Conservation (phyloP, 2,113 vertebrate genomes). For the Oryzias melastigma region DNA sequence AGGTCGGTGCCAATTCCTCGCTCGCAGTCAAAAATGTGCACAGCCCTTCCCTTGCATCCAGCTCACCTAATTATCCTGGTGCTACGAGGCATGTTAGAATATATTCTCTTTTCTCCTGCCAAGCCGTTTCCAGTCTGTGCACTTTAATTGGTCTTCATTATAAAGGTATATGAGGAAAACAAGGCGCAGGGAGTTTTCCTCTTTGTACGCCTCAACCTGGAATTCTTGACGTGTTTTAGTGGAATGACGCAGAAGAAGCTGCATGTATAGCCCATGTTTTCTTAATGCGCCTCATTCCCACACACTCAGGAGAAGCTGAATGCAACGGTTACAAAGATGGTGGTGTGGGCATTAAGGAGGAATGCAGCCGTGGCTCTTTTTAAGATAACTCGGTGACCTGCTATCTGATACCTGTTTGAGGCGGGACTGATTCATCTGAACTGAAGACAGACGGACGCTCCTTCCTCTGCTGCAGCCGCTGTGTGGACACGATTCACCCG, state of each 20-base stretch:
- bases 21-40: slow-evolving; percentile 48
- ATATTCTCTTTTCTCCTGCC: slow-evolving; percentile 50
- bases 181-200: slow-evolving; percentile 34
- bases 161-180: slow-evolving; percentile 47
- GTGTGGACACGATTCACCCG: not conserved
- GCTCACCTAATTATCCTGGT: slow-evolving; percentile 75
- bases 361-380: slow-evolving; percentile 3
- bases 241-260: slow-evolving; percentile 26
- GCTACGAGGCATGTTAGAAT: slow-evolving; percentile 71
- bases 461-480: not conserved
- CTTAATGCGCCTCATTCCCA: not conserved
- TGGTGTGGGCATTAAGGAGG: not conserved
- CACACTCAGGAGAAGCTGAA: not conserved
- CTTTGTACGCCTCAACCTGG: slow-evolving; percentile 21
- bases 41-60: slow-evolving; percentile 51
- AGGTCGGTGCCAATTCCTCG: slow-evolving; percentile 60
- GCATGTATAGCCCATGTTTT: slow-evolving; percentile 12
- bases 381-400: not conserved
- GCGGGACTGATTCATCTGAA: not conserved
- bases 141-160: slow-evolving; percentile 78
- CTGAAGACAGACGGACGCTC: not conserved
- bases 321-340: slow-evolving; percentile 2
- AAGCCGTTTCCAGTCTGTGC: slow-evolving; percentile 50
- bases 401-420: not conserved
- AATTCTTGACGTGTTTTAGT: slow-evolving; percentile 38